These are phyloP conservation scores for Probaryconus sp. DNA, from an alignment of 1,140 invertebrate species.

Conservation along the genomic window DNA sequence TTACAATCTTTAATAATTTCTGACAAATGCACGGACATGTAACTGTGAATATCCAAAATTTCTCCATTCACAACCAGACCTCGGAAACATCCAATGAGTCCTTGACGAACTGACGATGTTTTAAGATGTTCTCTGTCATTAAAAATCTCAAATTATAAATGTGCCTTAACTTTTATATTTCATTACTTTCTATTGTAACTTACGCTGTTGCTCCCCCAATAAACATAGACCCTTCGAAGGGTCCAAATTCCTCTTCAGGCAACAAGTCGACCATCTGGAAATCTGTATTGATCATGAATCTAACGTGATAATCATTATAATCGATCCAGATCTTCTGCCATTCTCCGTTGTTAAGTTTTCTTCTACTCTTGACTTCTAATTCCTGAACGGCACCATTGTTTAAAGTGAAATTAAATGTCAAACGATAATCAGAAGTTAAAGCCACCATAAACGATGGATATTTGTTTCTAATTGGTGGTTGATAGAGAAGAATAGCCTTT, in stretches of 20 bases:
- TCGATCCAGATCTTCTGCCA: slow-evolving; percentile 98
- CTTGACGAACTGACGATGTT: slow-evolving; percentile 89
- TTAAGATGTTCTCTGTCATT: slow-evolving; percentile 86
- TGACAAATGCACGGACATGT: slow-evolving; percentile 94
- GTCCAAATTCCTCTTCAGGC: slow-evolving; percentile 92
- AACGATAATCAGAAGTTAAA: slow-evolving; percentile 87
- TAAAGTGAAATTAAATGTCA: slow-evolving; percentile 94
- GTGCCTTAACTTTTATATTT: background rate
- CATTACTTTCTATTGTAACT: slow-evolving; percentile 69
- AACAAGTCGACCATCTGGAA: slow-evolving; percentile 91
- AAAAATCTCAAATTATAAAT: slow-evolving; percentile 5
- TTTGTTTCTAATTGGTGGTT: slow-evolving; percentile 91
- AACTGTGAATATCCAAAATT: slow-evolving; percentile 93
- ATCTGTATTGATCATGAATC: slow-evolving; percentile 94
- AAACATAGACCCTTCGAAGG: slow-evolving; percentile 95
- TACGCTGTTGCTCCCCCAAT: slow-evolving; percentile 93
- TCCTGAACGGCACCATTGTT: slow-evolving; percentile 89
- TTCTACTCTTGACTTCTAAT: slow-evolving; percentile 87
- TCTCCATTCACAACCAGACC: slow-evolving; percentile 94
- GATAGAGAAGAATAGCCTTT: slow-evolving; percentile 92
- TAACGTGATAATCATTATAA: slow-evolving; percentile 95
- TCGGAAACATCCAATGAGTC: slow-evolving; percentile 94
- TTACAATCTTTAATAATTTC: slow-evolving; percentile 95
- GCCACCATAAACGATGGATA: slow-evolving; percentile 94
- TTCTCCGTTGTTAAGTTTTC: slow-evolving; percentile 91